Conservation (phyloP, 2,888 invertebrate species). For the Zeuzera pyrina region DNA sequence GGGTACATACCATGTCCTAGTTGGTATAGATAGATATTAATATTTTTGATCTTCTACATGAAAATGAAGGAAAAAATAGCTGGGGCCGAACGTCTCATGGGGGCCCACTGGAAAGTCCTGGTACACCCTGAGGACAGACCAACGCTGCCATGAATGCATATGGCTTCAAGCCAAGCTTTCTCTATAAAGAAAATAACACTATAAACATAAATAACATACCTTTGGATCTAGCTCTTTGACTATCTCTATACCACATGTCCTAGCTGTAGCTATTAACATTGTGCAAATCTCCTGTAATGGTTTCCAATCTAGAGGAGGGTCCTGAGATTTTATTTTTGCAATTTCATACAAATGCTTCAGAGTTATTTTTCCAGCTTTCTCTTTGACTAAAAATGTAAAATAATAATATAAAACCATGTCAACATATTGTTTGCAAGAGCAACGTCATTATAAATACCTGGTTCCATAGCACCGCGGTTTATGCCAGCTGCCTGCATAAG, state of each 20-base stretch:
- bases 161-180: too few relatives aligned
- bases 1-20: too few relatives aligned
- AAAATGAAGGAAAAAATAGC: too few relatives aligned
- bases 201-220: constrained; percentile 29
- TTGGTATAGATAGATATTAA: too few relatives aligned
- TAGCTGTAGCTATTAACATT: constrained; percentile 84
- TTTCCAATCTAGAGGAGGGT: constrained; percentile 79
- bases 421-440: background rate
- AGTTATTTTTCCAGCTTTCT: constrained; percentile 91
- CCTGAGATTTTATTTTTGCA: constrained; percentile 94
- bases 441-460: constrained; percentile 30
- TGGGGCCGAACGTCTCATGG: too few relatives aligned
- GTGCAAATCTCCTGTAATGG: constrained; percentile 82
- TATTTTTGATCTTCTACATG: too few relatives aligned
- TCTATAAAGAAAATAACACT: too few relatives aligned
- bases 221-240: constrained; percentile 82
- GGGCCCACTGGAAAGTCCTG: too few relatives aligned
- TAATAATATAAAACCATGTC: background rate
- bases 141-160: too few relatives aligned
- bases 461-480: constrained; percentile 82
- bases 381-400: constrained; percentile 68
- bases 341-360: constrained; percentile 98
- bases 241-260: constrained; percentile 88
- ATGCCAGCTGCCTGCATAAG: constrained; percentile 97
- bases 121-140: too few relatives aligned